Base-by-base conservation (phyloP, 2,113 vertebrate genomes). In the Callaeas wilsoni region DNA sequence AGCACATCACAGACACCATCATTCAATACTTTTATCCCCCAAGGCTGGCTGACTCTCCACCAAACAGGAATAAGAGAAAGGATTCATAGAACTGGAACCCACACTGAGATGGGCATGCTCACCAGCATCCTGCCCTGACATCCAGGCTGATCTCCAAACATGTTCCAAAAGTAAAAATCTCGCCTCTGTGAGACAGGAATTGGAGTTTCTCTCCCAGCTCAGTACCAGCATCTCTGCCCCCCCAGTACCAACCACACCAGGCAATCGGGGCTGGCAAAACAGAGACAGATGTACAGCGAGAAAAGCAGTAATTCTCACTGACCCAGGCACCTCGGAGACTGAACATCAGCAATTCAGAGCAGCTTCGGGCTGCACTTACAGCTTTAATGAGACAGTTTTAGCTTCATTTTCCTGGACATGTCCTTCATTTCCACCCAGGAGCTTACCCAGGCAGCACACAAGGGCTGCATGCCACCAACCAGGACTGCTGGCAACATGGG, bases 261-360 rank as follows among this genome's bases (percentile, higher is more conserved):
- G 39, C 1, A 6, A 42, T 1, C 1, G 16, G 20, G 30, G 29
- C 37, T 52, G 19, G 55, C 18, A 60, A 13, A 5, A 67, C 4
- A 10, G 12, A 64, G 22, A 50, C 26, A 59, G 22, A 19, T 3
- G 3, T 4, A 2, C 44, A 46, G 19, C 0, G 0, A 86, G 47
- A 71, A 60, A 60, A 73, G 37, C 77, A 35, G 55, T 10, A 52
- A 64, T 14, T 46, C 39, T 33, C 39, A 50, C 20, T 0, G 1
- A 71, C 35, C 30, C 11, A 4, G 42, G 30, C 68, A 86, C 25
- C 22, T 26, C 0, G 3, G 33, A 80, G 55, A 57, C 74, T 14
- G 26, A 27, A 50, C 15, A 77, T 17, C 33, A 37, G 64, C 4
- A 12, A 46, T 12, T 17, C 64, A 55, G 9, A 20, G 42, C 33